Evolutionary conservation across 2,888 invertebrate genomes (phyloP), one percentile per base, ranked within the genome.

Genomic region (Dorcus parallelipipedus): DNA sequence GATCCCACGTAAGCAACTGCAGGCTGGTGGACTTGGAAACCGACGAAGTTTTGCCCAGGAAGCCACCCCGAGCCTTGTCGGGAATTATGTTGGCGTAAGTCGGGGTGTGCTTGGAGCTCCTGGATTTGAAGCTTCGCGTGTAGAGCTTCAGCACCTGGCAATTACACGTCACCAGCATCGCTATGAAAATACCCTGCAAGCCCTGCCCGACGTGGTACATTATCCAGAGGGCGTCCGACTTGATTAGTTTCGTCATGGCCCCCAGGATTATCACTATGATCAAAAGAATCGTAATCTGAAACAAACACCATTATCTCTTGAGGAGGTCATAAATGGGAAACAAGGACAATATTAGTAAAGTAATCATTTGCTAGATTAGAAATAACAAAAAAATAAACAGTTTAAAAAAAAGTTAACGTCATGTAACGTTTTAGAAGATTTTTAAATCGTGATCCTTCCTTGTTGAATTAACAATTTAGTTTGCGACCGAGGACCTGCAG

Each of bases 91-190:
- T 68, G 10, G 67, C 69, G 47, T 71, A 71, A 10, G 66, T 64
- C 17, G 67, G 63, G 26, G 45, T 45, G 23, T 45, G 23, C 20
- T 45, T 45, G n/a, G 45, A 45, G 38, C 58, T 42, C 14, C 59
- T 47, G 9, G 59, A 67, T 45, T 64, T 71, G 53, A 72, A 72
- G 47, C 72, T 67, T 39, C 76, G 73, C 43, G 74, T 71, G 69
- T 80, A 80, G 48, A 80, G 67, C 67, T 79, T 79, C 56, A 80
- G 66, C 49, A 79, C 76, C 64, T 81, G 79, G 69, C 85, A 85
- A 74, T 86, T 85, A 73, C 86, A 86, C 23, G 86, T 85, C 53
- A 86, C 85, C 59, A 84, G 79, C 70, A 85, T 77, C 10, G 86
- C 83, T 55, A 87, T 82, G 63, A 85, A 79, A 59, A 86, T 80